Evolutionary conservation across 2,797 vertebrate genomes (phyloP).

Genomic region (Tamandua tetradactyla): DNA sequence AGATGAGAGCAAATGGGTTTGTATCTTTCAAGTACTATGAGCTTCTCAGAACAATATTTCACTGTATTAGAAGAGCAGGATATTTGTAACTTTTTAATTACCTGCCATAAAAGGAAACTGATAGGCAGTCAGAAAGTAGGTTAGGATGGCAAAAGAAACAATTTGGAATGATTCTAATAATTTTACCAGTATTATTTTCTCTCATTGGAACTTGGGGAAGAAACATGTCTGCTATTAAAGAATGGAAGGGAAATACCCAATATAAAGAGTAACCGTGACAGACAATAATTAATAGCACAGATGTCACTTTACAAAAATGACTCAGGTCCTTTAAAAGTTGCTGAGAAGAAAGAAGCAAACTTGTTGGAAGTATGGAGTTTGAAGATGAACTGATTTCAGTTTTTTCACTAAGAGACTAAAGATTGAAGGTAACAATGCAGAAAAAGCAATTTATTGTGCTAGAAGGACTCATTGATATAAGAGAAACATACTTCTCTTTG

Average conservation of each 20-base stretch:
- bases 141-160: conserved; percentile 36
- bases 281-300: not conserved
- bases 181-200: not conserved
- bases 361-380: not conserved
- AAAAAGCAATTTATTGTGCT: conserved; percentile 23
- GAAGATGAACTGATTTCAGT: conserved; percentile 11
- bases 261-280: not conserved
- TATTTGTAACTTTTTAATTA: conserved; percentile 42
- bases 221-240: not conserved
- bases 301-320: conserved; percentile 24
- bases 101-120: not conserved
- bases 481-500: not conserved
- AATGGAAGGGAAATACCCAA: not conserved
- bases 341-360: conserved; percentile 1
- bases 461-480: not conserved
- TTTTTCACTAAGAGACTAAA: conserved; percentile 38
- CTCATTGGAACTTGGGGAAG: conserved; percentile 3
- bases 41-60: conserved; percentile 22
- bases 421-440: not conserved
- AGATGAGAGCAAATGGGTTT: not conserved
- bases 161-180: conserved; percentile 33
- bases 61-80: not conserved
- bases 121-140: not conserved
- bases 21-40: not conserved
- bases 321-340: conserved; percentile 36